Evolutionary conservation across 2,888 invertebrate genomes (phyloP).

Genomic region (Megaustenia siamemsis): DNA sequence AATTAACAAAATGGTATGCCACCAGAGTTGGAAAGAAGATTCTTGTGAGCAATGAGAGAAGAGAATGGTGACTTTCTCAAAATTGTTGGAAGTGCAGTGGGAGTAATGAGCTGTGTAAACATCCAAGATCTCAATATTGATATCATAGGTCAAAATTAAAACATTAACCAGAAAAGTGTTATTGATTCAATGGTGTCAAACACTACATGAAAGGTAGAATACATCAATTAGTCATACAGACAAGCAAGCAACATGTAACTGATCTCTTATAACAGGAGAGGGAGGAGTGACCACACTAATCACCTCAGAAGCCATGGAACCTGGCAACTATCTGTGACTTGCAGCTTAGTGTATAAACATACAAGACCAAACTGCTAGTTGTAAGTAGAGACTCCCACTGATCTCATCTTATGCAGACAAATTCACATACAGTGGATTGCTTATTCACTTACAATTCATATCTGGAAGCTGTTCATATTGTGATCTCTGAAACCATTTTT

Average conservation of each 20-base stretch:
- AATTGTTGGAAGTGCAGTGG: background rate
- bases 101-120: conserved; percentile 17
- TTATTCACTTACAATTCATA: too few relatives aligned
- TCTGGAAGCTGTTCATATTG: too few relatives aligned
- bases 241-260: conserved; percentile 20
- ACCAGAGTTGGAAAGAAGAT: too few relatives aligned
- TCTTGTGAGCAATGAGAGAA: too few relatives aligned
- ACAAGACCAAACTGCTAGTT: too few relatives aligned
- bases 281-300: background rate
- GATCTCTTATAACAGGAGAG: background rate
- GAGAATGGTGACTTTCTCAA: background rate
- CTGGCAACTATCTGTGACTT: background rate
- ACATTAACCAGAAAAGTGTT: conserved; percentile 23
- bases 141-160: conserved; percentile 11
- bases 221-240: conserved; percentile 47
- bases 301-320: background rate
- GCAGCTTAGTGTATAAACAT: too few relatives aligned
- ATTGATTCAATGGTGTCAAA: conserved; percentile 46
- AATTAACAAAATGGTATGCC: too few relatives aligned
- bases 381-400: too few relatives aligned
- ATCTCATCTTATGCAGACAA: too few relatives aligned
- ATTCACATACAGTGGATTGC: too few relatives aligned
- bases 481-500: too few relatives aligned
- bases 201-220: conserved; percentile 46
- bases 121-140: conserved; percentile 22